Evolutionary conservation across 2,113 vertebrate genomes (phyloP), one percentile per base, ranked within the genome.

Genomic region (Oreotrochilus melanogaster): DNA sequence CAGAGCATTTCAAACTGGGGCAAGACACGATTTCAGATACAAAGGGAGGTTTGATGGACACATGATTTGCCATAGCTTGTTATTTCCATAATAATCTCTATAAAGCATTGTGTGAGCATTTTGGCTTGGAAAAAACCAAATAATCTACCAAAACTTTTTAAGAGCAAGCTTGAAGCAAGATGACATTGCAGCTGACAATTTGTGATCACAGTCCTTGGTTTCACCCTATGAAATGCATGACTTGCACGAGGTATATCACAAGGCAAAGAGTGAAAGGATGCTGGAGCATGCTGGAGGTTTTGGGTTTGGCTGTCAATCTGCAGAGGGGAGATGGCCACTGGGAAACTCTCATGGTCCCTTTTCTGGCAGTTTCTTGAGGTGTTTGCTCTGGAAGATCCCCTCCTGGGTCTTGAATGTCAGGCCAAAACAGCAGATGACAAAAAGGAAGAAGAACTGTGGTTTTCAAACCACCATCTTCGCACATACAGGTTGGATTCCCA

Each of bases 381-480:
- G 24, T 57, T 93, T 75, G 39, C 12, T 83, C 71, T 56, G 57
- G 50, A 86, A 76, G 54, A 91, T 92, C 61, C 37, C 51, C 23
- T 51, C 3, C 33, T 0, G 5, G 3, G 17, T 76, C 23, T 61
- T 66, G 73, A 76, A 83, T 73, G 75, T 83, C 90, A 83, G 37
- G 42, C 24, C 43, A 30, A 51, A 85, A 92, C 76, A 30, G 25
- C 71, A 70, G 81, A 73, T 78, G 64, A 65, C 33, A 66, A 31
- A 66, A 37, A 11, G 4, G 5, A 61, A 87, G 37, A 61, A 87
- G 37, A 87, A 5, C 23, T 28, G 62, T 82, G 89, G 71, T 65
- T 95, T 95, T 82, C 74, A 95, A 80, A 87, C 67, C 47, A 28
- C 64, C 31, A 7, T 11, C 13, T 94, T 83, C 62, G 47, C 35